phyloP scores from a whole-genome alignment of 2,888 invertebrate species.

The Oscheius sp. region DNA sequence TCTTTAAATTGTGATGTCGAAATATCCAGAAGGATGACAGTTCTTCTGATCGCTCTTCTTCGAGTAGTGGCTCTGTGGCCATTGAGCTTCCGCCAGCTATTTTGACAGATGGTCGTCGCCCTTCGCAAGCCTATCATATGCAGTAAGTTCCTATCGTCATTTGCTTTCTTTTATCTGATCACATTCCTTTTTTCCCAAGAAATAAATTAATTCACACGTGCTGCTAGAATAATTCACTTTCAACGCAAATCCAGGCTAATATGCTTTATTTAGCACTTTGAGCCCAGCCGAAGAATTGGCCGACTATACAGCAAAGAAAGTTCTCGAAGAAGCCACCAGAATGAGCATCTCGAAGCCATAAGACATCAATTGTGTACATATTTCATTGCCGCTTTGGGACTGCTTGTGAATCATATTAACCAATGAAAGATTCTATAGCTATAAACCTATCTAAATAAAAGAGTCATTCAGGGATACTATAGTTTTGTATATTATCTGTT shows the following conservation, averaged over 20 bases:
- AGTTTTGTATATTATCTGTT: too few relatives aligned
- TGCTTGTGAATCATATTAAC: too few relatives aligned
- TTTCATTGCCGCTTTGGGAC: too few relatives aligned
- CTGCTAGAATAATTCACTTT: neutral
- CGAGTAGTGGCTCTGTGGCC: neutral
- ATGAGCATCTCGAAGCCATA: constrained; percentile 19
- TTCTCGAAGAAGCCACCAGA: constrained; percentile 18
- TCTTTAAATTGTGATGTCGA: neutral
- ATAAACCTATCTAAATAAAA: too few relatives aligned
- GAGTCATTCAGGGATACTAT: too few relatives aligned
- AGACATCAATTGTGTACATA: too few relatives aligned
- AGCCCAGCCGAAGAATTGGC: constrained; percentile 5
- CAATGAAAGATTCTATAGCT: too few relatives aligned
- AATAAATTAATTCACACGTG: too few relatives aligned
- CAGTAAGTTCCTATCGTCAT: too few relatives aligned
- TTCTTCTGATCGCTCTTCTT: neutral
- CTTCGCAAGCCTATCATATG: constrained; percentile 16
- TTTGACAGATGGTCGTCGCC: constrained; percentile 23
- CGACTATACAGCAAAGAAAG: constrained; percentile 4
- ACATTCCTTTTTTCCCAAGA: neutral
- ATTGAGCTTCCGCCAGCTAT: constrained; percentile 15
- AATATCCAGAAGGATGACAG: neutral
- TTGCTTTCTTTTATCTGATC: too few relatives aligned
- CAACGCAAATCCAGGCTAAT: neutral
- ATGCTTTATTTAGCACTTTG: neutral